These are phyloP conservation scores for Picus viridis DNA, from an alignment of 2,797 vertebrate species.

Conservation along the genomic window DNA sequence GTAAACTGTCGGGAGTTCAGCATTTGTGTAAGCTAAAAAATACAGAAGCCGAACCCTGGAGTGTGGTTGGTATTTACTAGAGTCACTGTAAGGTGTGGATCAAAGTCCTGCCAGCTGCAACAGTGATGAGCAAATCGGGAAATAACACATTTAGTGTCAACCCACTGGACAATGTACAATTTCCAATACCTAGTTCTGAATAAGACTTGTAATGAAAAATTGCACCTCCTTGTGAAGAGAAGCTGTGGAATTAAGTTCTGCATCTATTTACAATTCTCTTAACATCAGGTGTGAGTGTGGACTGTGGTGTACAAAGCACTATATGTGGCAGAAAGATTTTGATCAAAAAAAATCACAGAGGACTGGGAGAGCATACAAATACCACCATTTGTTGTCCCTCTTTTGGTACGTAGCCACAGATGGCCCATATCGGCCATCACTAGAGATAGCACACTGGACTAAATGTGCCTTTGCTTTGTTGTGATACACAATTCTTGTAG, in stretches of 20 bases:
- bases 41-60: neutral
- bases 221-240: neutral
- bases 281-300: neutral
- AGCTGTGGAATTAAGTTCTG: neutral
- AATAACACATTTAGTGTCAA: neutral
- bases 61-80: neutral
- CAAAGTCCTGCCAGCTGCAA: neutral
- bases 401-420: neutral
- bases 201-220: neutral
- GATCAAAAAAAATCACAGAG: neutral
- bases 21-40: neutral
- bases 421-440: neutral
- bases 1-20: neutral
- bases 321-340: neutral
- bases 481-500: neutral
- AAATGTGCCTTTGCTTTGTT: neutral
- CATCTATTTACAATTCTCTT: neutral
- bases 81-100: neutral
- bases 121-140: neutral
- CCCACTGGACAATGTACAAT: neutral
- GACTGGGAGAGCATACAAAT: neutral
- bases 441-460: neutral
- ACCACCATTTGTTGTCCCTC: neutral
- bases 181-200: neutral
- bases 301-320: neutral